Evolutionary conservation across 1,140 invertebrate species (phyloP).

Genomic region (Bombus superbus): DNA sequence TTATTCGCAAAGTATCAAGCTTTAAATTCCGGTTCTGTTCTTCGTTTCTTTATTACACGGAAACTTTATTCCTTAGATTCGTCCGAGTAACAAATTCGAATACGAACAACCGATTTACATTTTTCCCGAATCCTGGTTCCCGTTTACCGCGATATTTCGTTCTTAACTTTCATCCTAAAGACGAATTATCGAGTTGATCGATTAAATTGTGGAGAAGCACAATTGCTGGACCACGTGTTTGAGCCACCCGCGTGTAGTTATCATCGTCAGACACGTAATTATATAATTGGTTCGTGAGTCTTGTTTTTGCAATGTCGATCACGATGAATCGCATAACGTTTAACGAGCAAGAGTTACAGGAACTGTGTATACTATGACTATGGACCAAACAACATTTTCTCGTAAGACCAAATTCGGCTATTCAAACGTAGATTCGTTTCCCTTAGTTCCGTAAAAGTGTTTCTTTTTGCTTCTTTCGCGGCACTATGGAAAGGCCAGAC

Average conservation of each 20-base stretch:
- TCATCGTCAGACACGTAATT: background rate
- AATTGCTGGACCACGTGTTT: slow-evolving; percentile 12
- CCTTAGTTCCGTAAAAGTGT: background rate
- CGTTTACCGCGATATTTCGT: no score
- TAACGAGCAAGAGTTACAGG: slow-evolving; percentile 11
- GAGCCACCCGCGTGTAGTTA: background rate
- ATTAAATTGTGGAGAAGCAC: background rate
- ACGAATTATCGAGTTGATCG: no score
- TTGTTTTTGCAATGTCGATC: slow-evolving; percentile 15
- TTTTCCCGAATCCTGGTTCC: no score
- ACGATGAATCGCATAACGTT: slow-evolving; percentile 13
- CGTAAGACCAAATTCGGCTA: slow-evolving; percentile 19
- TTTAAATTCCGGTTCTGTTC: background rate
- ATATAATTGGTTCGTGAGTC: background rate
- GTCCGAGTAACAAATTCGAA: background rate
- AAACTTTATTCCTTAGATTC: background rate
- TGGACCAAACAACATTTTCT: slow-evolving; percentile 30
- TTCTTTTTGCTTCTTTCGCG: background rate
- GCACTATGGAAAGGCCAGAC: no score
- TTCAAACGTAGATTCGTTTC: slow-evolving; percentile 14
- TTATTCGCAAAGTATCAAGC: background rate
- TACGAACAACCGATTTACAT: background rate
- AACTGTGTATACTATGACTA: slow-evolving; percentile 19
- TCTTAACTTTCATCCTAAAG: no score
- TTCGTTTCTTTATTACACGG: no score